A percentile compares a stretch with the other conserved stretches of the same genome.
Conservation (phyloP, 2,888 invertebrate species). For the Sussaba pulchella region DNA sequence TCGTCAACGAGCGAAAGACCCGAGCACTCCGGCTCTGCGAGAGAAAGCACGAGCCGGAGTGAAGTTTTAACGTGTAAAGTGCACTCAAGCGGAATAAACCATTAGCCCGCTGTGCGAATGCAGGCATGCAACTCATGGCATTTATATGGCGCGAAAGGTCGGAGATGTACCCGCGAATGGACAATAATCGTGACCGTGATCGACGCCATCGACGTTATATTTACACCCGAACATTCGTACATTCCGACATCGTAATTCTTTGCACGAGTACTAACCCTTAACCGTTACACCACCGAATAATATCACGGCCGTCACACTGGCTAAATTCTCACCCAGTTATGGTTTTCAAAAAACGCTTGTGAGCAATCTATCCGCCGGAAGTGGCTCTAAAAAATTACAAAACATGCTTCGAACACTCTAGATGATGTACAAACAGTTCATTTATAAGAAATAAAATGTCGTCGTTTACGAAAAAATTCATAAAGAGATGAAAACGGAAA, state of each 20-base stretch:
- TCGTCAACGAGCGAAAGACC: slow-evolving; percentile 24
- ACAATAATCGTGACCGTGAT: slow-evolving; percentile 26
- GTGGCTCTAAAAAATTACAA: too few species aligned
- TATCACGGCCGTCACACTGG: too few species aligned
- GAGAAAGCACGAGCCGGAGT: not conserved
- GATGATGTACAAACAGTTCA: too few species aligned
- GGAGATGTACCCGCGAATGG: not conserved
- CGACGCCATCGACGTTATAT: not conserved
- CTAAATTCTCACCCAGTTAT: too few species aligned
- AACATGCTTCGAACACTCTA: too few species aligned
- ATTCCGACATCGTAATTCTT: slow-evolving; percentile 6
- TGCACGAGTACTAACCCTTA: too few species aligned
- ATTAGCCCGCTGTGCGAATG: slow-evolving; percentile 27
- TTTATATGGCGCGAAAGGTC: not conserved
- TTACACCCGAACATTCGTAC: slow-evolving; percentile 14
- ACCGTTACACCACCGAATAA: too few species aligned
- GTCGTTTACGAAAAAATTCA: too few species aligned
- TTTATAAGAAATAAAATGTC: too few species aligned
- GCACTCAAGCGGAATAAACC: slow-evolving; percentile 30
- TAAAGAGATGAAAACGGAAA: too few species aligned
- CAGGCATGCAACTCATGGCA: slow-evolving; percentile 15
- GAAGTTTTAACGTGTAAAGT: slow-evolving; percentile 26
- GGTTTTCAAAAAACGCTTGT: too few species aligned
- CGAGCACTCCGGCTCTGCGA: not conserved
- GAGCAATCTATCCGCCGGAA: too few species aligned